These are phyloP conservation scores for Diarsia mendica DNA, from an alignment of 2,888 invertebrate genomes.

Conservation along the genomic window DNA sequence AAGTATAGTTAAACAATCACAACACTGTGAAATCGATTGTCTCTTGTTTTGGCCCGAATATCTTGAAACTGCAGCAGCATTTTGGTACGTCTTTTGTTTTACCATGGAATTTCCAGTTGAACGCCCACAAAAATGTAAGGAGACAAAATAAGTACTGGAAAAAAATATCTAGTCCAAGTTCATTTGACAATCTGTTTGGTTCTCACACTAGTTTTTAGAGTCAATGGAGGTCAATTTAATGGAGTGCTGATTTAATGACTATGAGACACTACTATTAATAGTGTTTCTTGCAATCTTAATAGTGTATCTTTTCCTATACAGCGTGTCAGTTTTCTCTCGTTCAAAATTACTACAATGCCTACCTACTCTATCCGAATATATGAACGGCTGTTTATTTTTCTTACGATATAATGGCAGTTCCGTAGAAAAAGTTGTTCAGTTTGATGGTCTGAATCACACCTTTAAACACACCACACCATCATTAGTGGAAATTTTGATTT, in stretches of 20 bases:
- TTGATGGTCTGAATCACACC: background rate
- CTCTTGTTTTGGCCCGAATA: background rate
- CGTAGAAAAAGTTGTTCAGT: background rate
- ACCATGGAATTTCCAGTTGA: background rate
- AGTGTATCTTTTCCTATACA: too few relatives aligned
- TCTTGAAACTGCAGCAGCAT: background rate
- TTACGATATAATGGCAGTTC: too few relatives aligned
- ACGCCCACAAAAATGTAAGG: background rate
- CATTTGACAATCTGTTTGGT: slow-evolving; percentile 21
- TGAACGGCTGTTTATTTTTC: background rate
- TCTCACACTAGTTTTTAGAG: slow-evolving; percentile 48
- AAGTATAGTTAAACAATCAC: background rate
- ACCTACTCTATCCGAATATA: background rate
- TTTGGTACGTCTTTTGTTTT: background rate
- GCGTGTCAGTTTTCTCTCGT: background rate
- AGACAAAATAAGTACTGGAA: background rate
- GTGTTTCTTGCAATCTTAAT: background rate
- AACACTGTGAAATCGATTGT: background rate
- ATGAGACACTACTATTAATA: slow-evolving; percentile 35
- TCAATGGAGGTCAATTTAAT: slow-evolving; percentile 49
- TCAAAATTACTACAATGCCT: background rate
- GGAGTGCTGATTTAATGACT: slow-evolving; percentile 48
- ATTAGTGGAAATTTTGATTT: too few relatives aligned
- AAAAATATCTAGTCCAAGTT: slow-evolving; percentile 2
- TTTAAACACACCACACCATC: background rate